Percentiles rank a stretch among this genome's conserved stretches.
Evolutionary conservation across 2,888 invertebrate genomes (phyloP).

Genomic region (Bibio marci): DNA sequence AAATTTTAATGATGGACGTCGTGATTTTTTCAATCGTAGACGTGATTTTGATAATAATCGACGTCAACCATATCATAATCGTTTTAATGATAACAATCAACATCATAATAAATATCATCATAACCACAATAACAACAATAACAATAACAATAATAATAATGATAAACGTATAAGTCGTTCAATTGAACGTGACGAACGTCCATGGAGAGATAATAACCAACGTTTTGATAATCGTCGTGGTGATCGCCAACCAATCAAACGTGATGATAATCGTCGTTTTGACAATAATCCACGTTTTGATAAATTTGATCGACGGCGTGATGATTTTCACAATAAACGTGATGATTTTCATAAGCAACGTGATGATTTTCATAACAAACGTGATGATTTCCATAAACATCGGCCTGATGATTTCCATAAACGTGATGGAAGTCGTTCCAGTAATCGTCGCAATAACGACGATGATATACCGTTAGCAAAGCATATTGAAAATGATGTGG

Average conservation of each 20-base stretch:
- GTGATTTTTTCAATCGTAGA: constrained; percentile 1
- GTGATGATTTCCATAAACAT: neutral
- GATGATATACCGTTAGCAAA: neutral
- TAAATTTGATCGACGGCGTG: neutral
- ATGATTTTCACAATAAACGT: neutral
- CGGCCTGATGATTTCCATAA: neutral
- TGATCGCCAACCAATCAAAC: constrained; percentile 4
- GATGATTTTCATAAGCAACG: neutral
- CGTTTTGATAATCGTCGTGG: constrained; percentile 8
- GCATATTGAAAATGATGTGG: neutral
- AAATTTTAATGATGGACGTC: constrained; percentile 1
- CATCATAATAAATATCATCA: neutral
- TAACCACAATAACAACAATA: neutral
- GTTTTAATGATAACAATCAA: neutral
- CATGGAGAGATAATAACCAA: constrained; percentile 5
- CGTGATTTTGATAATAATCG: constrained; percentile 3
- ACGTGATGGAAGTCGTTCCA: neutral
- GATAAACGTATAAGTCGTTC: neutral
- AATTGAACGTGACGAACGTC: constrained; percentile 1
- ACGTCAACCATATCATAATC: constrained; percentile 1
- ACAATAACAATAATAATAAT: neutral
- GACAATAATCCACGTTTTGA: neutral
- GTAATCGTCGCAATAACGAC: neutral
- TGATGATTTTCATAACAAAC: neutral
- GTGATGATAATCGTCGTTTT: neutral